These are phyloP conservation scores for Scartelaos histophorus DNA, from an alignment of 2,113 vertebrate genomes.

Conservation along the genomic window DNA sequence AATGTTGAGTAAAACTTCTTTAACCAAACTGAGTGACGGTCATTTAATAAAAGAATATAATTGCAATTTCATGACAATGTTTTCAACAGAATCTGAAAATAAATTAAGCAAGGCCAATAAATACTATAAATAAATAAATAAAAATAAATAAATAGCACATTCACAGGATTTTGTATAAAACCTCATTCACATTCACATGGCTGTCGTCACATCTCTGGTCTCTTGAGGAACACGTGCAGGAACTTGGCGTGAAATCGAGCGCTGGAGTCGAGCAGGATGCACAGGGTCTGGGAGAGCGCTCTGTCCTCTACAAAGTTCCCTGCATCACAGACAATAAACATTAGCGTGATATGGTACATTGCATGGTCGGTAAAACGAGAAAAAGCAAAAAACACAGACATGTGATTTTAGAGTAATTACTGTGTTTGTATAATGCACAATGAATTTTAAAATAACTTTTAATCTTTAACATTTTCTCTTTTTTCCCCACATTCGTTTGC, in stretches of 20 bases:
- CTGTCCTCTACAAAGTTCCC: slow-evolving; percentile 72
- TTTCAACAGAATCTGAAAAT: slow-evolving; percentile 1
- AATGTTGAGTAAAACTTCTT: not conserved
- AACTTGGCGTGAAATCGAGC: slow-evolving; percentile 88
- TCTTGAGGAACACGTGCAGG: slow-evolving; percentile 69
- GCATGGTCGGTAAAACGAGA: too few species aligned
- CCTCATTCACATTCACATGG: not conserved
- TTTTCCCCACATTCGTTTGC: too few species aligned
- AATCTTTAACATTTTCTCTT: too few species aligned
- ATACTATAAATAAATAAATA: not conserved
- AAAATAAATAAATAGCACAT: slow-evolving; percentile 37
- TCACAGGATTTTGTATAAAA: slow-evolving; percentile 24
- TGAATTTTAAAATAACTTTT: too few species aligned
- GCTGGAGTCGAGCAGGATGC: slow-evolving; percentile 83
- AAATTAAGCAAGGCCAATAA: slow-evolving; percentile 31
- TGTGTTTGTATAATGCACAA: too few species aligned
- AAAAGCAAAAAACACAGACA: too few species aligned
- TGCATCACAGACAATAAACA: slow-evolving; percentile 30
- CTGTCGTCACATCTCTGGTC: slow-evolving; percentile 20
- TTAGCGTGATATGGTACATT: not conserved
- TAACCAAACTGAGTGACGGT: not conserved
- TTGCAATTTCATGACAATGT: not conserved
- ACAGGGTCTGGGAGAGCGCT: slow-evolving; percentile 78
- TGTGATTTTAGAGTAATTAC: too few species aligned
- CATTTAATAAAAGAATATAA: slow-evolving; percentile 7